These are phyloP conservation scores for Copsychus sechellarum DNA, from an alignment of 2,113 vertebrate species.

Conservation along the genomic window DNA sequence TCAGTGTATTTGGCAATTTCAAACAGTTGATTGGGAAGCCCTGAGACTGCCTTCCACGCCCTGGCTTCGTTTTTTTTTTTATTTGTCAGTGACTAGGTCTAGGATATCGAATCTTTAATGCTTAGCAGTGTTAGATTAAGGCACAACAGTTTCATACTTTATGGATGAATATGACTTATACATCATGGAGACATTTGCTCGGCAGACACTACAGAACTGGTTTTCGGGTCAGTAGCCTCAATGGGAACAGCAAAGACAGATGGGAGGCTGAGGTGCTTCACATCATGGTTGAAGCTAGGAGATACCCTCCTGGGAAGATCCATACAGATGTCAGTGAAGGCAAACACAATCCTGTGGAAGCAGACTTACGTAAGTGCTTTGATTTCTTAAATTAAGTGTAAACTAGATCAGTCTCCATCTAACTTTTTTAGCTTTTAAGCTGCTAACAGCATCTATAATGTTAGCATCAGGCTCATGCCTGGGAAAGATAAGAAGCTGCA, in stretches of 20 bases:
- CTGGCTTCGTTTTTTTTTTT: not conserved
- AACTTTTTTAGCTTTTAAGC: not conserved
- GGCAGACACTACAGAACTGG: not conserved
- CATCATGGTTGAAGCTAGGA: not conserved
- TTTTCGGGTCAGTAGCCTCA: not conserved
- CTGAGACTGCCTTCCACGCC: not conserved
- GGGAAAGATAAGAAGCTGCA: not conserved
- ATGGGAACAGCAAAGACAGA: not conserved
- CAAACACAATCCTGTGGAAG: not conserved
- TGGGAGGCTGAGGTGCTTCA: not conserved
- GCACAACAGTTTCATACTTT: not conserved
- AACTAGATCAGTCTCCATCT: not conserved
- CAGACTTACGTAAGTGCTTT: not conserved
- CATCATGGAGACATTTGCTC: not conserved
- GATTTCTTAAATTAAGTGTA: not conserved
- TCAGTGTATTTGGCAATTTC: not conserved
- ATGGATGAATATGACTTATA: not conserved
- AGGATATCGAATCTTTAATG: not conserved
- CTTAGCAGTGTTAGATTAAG: not conserved
- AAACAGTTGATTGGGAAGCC: not conserved
- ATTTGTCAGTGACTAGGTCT: not conserved
- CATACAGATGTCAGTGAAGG: not conserved
- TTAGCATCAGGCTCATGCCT: not conserved
- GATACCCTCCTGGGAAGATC: not conserved
- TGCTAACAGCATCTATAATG: not conserved